phyloP scores from a whole-genome alignment of 2,888 invertebrate genomes.

The Andrena dorsata region DNA sequence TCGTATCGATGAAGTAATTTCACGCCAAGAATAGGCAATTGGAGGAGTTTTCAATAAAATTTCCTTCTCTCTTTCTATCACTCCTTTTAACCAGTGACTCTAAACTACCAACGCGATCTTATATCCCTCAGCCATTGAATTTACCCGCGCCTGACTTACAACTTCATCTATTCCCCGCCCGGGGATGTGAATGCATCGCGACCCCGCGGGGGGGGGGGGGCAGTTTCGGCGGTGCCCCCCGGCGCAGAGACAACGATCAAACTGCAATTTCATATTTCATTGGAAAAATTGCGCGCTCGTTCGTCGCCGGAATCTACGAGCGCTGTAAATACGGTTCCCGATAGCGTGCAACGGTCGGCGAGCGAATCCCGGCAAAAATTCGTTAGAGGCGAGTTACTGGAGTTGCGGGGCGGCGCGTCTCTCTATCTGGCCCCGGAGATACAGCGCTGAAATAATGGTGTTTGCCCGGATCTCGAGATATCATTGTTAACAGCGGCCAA shows the following conservation, averaged over 20 bases:
- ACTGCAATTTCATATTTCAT: conserved; percentile 54
- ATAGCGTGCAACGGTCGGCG: conserved; percentile 43
- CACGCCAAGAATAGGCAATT: neutral
- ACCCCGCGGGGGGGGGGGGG: neutral
- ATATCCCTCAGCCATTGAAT: neutral
- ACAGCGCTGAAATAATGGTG: conserved; percentile 73
- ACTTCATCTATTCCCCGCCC: neutral
- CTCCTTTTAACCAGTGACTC: neutral
- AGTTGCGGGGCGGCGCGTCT: conserved; percentile 27
- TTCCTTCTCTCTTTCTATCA: too few relatives aligned
- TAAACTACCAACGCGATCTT: neutral
- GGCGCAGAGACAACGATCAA: conserved; percentile 42
- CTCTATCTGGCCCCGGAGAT: conserved; percentile 63
- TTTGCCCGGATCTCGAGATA: conserved; percentile 72
- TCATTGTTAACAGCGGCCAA: conserved; percentile 73
- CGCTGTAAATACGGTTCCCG: conserved; percentile 57
- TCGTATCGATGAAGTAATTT: conserved; percentile 3
- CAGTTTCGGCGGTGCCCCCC: conserved; percentile 10
- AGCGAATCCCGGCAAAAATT: conserved; percentile 59
- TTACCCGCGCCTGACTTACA: neutral
- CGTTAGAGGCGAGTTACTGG: conserved; percentile 59
- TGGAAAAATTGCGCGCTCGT: conserved; percentile 26
- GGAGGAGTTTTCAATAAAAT: neutral
- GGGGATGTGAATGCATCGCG: neutral
- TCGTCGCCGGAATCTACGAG: conserved; percentile 57